Evolutionary conservation across 2,797 vertebrate species (phyloP), one percentile per base, ranked within the genome.

Genomic region (Channallabes apus): DNA sequence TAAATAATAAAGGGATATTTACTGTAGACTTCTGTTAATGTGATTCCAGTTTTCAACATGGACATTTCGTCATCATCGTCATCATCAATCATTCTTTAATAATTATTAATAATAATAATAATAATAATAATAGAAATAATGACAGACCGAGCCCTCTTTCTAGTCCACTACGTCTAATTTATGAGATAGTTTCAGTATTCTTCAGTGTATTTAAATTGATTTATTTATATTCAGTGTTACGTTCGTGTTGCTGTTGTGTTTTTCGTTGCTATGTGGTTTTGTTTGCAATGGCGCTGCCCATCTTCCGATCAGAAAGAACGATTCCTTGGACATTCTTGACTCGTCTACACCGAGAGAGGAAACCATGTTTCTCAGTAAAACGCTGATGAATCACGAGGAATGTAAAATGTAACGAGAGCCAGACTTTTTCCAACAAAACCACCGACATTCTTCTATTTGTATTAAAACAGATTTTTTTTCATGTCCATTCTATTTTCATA

Each of bases 171-270:
- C 91, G 88, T 91, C 86, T 94, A 89, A 94, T 94, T 94, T 94
- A 95, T 93, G 89, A 89, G 84, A 86, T 92, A 94, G 91, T 79
- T 96, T 96, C 95, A 97, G 94, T 97, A 96, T 97, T 97, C 93
- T 94, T 46, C 41, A 46, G 94, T 96, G 94, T 96, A 96, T 97
- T 97, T 96, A 96, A 96, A 96, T 96, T 96, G 93, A 95, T 93
- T 94, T 95, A 95, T 95, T 95, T 95, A 94, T 95, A 93, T 94
- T 56, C 91, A 96, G 96, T 97, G 97, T 97, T 97, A 95, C 89
- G 91, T 90, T 92, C 89, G 86, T 78, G 86, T 91, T 93, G 82
- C 91, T 92, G 93, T 91, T 82, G 93, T 91, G 92, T 90, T 92
- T 90, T 92, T 90, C 83, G 15, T 67, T 32, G 29, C 64, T 11